Base-by-base conservation (phyloP, 1,140 invertebrate species). In the Zaprionus ornatus region DNA sequence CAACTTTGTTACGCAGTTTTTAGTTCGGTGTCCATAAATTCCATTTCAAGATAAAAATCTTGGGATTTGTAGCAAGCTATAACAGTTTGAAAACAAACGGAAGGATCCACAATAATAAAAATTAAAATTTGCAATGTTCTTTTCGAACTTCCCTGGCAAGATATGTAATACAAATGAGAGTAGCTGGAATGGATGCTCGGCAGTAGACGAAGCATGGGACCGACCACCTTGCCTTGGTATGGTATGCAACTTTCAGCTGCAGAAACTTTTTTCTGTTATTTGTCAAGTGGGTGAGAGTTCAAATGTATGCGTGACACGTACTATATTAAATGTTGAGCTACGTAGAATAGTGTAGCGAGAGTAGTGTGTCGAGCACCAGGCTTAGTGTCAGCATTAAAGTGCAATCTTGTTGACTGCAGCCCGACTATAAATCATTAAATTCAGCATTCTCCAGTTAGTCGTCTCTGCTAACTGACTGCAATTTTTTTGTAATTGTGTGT, bases 291-390 rank as follows among this genome's bases (percentile, higher is more conserved):
- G 35, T 15, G 19, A 55, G 56, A 77, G 71, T 68, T 66, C 54
- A 79, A 79, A 50, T 64, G 81, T 82, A 85, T 88, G 85, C 75
- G 72, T 82, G 79, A 90, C 85, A 88, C 85, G 85, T 88, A 85
- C 81, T 81, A 85, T 84, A 90, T 88, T 88, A 90, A 88, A 90
- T 85, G 78, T 73, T 79, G 72, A 90, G 75, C 80, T 87, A 65
- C 77, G 69, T 88, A 67, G 83, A 71, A 79, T 62, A 84, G 84
- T 87, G 65, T 72, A 80, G 77, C 62, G 71, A 25, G 77, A 70
- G 25, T 42, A 45, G 35, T 27, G 25, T 52, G 50, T 37, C 5
- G 35, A 80, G 78, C 74, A 54, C 66, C 63, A 67, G 66, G 74
- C 77, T 79, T 63, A 79, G 79, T 82, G 67, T 63, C 65, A 67